phyloP scores from a whole-genome alignment of 2,113 vertebrate genomes.

The Saiga tatarica region DNA sequence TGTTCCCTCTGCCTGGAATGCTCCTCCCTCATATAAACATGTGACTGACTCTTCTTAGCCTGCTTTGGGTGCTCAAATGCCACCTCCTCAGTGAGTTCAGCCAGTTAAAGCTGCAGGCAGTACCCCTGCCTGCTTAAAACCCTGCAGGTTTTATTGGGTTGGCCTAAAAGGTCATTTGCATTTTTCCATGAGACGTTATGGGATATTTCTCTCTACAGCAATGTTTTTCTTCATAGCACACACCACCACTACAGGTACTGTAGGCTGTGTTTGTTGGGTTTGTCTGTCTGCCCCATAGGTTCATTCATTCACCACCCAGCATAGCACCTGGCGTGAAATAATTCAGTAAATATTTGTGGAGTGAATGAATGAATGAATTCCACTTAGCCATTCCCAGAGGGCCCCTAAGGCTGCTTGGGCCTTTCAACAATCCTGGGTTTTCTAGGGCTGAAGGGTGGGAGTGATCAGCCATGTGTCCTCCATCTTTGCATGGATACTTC shows the following conservation, averaged over 20 bases:
- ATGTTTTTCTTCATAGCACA: not conserved
- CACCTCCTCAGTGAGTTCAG: not conserved
- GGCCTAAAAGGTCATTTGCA: not conserved
- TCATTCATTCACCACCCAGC: not conserved
- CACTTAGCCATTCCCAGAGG: not conserved
- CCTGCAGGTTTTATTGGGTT: not conserved
- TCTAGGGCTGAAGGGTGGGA: not conserved
- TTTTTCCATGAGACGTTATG: not conserved
- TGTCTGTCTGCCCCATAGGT: not conserved
- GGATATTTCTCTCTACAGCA: not conserved
- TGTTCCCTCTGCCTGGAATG: not conserved
- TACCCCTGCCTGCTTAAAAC: too few species aligned
- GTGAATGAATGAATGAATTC: not conserved
- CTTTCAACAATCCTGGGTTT: not conserved
- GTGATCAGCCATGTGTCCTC: accelerated
- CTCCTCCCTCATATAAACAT: not conserved
- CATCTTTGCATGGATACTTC: not conserved
- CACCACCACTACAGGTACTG: accelerated
- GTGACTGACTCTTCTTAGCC: not conserved
- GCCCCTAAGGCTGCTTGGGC: not conserved
- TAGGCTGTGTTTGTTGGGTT: not conserved
- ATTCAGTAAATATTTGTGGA: not conserved
- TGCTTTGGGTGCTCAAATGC: not conserved
- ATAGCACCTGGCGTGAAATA: not conserved
- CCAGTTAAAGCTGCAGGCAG: not conserved